These are phyloP conservation scores for Platyscelio sp. DNA, from an alignment of 2,888 invertebrate species.

Conservation along the genomic window DNA sequence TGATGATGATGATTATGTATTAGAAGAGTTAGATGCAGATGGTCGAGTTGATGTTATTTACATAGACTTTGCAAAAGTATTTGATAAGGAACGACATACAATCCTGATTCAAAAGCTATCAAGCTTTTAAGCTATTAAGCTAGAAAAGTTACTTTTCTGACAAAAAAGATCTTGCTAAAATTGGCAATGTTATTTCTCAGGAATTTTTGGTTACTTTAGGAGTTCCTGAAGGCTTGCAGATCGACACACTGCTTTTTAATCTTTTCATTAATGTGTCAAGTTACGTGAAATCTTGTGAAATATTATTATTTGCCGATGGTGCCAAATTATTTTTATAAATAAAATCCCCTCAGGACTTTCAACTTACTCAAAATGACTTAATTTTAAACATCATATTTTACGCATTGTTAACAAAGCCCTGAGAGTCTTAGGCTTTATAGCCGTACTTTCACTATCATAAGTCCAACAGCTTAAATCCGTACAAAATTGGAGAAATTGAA, in stretches of 20 bases:
- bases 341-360: background rate
- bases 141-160: conserved; percentile 43
- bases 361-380: too few species aligned
- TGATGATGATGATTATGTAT: conserved; percentile 58
- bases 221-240: conserved; percentile 52
- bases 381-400: too few species aligned
- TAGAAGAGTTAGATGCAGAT: conserved; percentile 48
- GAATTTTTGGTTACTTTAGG: conserved; percentile 2
- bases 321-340: too few species aligned
- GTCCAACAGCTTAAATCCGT: too few species aligned
- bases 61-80: conserved; percentile 74
- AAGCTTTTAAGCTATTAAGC: conserved; percentile 40
- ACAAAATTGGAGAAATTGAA: too few species aligned
- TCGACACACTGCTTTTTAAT: conserved; percentile 45
- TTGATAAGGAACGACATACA: conserved; percentile 70
- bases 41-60: conserved; percentile 65
- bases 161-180: conserved; percentile 9
- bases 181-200: background rate
- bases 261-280: conserved; percentile 29
- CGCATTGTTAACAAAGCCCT: too few species aligned
- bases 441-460: too few species aligned
- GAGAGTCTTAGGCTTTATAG: too few species aligned
- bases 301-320: conserved; percentile 29
- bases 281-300: conserved; percentile 4
- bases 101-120: conserved; percentile 63